These are phyloP conservation scores for Hycleus phaleratus DNA, from an alignment of 1,140 invertebrate species.

Conservation along the genomic window DNA sequence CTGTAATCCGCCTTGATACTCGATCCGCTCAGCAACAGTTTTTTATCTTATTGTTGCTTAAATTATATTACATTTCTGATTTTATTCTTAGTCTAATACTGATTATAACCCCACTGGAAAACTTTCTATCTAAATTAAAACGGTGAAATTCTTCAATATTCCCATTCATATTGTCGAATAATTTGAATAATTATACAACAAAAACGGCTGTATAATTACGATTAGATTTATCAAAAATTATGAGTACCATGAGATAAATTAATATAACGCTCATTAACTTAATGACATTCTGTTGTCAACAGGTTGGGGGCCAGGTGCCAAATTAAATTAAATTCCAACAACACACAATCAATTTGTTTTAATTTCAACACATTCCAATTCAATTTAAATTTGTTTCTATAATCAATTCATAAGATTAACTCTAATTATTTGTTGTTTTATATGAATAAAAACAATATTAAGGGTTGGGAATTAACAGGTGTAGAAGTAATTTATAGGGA, in stretches of 20 bases:
- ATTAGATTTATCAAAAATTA: no score
- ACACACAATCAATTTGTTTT: not conserved
- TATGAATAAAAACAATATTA: not conserved
- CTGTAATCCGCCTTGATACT: conserved; percentile 11
- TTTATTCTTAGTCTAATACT: not conserved
- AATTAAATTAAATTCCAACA: not conserved
- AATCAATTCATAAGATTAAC: no score
- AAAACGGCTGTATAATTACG: no score
- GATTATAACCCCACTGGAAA: no score
- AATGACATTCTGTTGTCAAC: conserved; percentile 9
- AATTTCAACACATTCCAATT: conserved; percentile 2
- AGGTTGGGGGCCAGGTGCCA: conserved; percentile 9
- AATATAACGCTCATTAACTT: not conserved
- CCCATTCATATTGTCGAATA: no score
- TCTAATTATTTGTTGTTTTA: no score
- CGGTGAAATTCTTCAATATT: no score
- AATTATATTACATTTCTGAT: conserved; percentile 13
- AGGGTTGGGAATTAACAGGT: conserved; percentile 4
- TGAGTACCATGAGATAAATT: no score
- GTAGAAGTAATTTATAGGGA: not conserved
- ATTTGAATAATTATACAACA: no score
- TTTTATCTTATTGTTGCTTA: conserved; percentile 15
- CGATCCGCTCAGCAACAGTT: conserved; percentile 13
- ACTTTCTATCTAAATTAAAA: no score
- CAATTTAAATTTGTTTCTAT: conserved; percentile 1